phyloP scores from a whole-genome alignment of 2,113 vertebrate genomes.

The Dicrurus megarhynchus region DNA sequence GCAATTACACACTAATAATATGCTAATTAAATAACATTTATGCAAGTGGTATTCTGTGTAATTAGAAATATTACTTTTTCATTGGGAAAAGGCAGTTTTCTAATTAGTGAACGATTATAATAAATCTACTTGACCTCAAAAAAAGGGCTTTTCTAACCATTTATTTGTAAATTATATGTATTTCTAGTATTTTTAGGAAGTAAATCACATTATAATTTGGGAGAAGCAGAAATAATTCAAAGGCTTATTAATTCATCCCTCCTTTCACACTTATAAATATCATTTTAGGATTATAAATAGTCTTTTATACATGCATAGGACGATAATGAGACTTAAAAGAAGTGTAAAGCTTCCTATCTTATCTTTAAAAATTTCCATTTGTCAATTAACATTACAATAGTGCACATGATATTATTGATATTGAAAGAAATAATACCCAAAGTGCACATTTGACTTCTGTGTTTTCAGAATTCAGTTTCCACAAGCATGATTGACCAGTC shows the following conservation, averaged over 20 bases:
- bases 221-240: background rate
- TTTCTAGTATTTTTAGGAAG: background rate
- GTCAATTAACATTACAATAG: background rate
- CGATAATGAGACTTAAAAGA: background rate
- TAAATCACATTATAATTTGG: background rate
- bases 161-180: background rate
- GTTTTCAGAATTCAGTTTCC: background rate
- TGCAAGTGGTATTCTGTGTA: background rate
- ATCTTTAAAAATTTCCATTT: background rate
- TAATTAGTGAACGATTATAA: background rate
- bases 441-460: background rate
- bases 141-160: background rate
- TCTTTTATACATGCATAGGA: background rate
- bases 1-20: background rate
- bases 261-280: background rate
- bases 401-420: background rate
- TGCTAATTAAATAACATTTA: slow-evolving; percentile 5
- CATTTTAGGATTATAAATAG: background rate
- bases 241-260: background rate
- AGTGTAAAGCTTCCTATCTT: background rate
- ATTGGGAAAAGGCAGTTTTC: background rate
- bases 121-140: background rate
- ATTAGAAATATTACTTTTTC: slow-evolving; percentile 2
- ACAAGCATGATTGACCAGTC: background rate
- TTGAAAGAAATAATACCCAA: background rate